These are phyloP conservation scores for Peromyscus attwateri DNA, from an alignment of 2,797 vertebrate species.

Conservation along the genomic window DNA sequence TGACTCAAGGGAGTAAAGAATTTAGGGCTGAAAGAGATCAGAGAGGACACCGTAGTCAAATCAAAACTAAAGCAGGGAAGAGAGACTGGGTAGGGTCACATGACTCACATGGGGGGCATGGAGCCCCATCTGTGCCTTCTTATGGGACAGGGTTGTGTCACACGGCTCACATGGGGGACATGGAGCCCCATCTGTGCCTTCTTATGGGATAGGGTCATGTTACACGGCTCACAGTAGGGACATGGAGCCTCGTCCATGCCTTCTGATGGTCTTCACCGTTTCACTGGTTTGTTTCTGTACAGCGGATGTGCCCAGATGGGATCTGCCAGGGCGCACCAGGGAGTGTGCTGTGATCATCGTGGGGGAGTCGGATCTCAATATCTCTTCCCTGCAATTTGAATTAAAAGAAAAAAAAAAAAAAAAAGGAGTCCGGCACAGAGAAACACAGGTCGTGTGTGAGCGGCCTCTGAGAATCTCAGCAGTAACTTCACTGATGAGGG, in stretches of 20 bases:
- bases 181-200: neutral
- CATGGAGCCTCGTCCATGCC: neutral
- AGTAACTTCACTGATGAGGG: conserved; percentile 9
- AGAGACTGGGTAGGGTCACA: neutral
- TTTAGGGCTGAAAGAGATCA: neutral
- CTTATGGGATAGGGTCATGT: neutral
- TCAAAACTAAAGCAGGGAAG: neutral
- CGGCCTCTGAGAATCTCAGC: conserved; percentile 36
- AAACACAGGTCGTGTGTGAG: neutral
- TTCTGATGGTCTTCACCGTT: neutral
- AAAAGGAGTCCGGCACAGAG: neutral
- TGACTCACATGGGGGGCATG: neutral
- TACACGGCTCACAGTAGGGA: neutral
- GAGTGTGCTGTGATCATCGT: conserved; percentile 5
- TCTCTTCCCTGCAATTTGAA: conserved; percentile 2
- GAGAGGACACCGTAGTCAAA: neutral
- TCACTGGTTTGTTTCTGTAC: neutral
- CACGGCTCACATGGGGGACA: no score
- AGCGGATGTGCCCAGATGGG: neutral
- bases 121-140: neutral
- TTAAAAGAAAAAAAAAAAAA: neutral
- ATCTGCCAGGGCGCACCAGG: neutral
- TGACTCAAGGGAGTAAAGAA: neutral
- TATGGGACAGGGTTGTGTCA: no score
- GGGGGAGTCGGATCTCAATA: neutral